A percentile compares a stretch with the other conserved stretches of the same genome.
phyloP scores from a whole-genome alignment of 2,797 vertebrate species.

The Momotus momota region DNA sequence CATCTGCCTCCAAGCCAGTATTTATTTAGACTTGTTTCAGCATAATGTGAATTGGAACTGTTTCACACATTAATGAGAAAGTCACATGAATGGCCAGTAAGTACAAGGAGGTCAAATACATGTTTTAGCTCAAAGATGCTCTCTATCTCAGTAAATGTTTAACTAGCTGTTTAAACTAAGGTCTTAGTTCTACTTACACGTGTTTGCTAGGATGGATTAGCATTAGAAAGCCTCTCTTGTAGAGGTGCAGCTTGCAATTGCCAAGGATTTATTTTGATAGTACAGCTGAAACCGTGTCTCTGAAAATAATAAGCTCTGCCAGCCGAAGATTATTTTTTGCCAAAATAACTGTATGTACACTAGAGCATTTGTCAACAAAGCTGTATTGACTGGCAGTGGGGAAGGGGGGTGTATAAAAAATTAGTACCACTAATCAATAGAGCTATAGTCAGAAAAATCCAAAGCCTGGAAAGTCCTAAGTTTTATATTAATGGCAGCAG shows the following conservation, averaged over 20 bases:
- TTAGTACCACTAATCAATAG: neutral
- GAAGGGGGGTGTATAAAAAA: neutral
- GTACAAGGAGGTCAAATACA: neutral
- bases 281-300: neutral
- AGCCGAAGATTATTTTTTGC: neutral
- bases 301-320: neutral
- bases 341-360: neutral
- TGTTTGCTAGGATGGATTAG: neutral
- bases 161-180: neutral
- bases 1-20: neutral
- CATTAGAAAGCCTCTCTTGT: neutral
- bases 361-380: neutral
- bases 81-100: conserved; percentile 60
- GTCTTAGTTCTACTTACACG: neutral
- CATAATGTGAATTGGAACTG: conserved; percentile 47
- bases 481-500: neutral
- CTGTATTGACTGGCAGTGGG: neutral
- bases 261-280: neutral
- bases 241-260: neutral
- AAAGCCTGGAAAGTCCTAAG: neutral
- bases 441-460: neutral
- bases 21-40: conserved; percentile 53
- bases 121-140: conserved; percentile 27
- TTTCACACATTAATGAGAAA: conserved; percentile 70
- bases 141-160: conserved; percentile 2